phyloP scores from a whole-genome alignment of 2,113 vertebrate species.

The Stomatorhinus ivindoensis region DNA sequence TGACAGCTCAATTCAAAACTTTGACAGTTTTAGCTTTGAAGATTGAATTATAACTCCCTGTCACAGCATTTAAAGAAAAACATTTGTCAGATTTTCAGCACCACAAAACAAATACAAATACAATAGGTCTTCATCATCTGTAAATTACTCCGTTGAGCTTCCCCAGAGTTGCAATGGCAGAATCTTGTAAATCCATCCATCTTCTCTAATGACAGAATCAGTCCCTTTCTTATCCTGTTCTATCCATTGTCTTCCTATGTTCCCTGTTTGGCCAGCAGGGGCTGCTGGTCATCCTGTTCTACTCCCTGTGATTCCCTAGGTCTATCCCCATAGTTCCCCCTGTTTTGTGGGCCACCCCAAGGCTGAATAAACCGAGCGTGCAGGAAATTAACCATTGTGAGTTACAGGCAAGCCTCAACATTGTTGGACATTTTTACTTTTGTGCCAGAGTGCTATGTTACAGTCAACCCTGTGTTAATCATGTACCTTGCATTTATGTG shows the following conservation, averaged over 20 bases:
- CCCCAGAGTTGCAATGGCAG: not conserved
- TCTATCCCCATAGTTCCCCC: not conserved
- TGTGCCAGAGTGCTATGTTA: not conserved
- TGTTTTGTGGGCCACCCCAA: not conserved
- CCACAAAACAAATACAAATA: not conserved
- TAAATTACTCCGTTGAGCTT: not conserved
- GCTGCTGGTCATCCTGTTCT: not conserved
- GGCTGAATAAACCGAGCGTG: not conserved
- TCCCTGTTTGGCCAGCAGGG: not conserved
- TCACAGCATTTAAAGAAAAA: not conserved
- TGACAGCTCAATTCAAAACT: not conserved
- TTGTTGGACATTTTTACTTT: not conserved
- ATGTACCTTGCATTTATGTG: not conserved
- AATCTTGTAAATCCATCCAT: not conserved
- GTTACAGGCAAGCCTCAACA: not conserved
- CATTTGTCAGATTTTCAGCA: not conserved
- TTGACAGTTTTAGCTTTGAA: not conserved
- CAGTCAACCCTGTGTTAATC: not conserved
- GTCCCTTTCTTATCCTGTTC: not conserved
- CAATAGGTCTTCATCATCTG: not conserved
- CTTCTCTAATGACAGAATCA: not conserved
- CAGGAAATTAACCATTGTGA: not conserved
- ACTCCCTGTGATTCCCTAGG: not conserved
- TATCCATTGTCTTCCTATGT: not conserved
- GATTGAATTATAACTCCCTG: not conserved